Base-by-base conservation (phyloP, 2,113 vertebrate genomes). In the Corvus moneduloides region DNA sequence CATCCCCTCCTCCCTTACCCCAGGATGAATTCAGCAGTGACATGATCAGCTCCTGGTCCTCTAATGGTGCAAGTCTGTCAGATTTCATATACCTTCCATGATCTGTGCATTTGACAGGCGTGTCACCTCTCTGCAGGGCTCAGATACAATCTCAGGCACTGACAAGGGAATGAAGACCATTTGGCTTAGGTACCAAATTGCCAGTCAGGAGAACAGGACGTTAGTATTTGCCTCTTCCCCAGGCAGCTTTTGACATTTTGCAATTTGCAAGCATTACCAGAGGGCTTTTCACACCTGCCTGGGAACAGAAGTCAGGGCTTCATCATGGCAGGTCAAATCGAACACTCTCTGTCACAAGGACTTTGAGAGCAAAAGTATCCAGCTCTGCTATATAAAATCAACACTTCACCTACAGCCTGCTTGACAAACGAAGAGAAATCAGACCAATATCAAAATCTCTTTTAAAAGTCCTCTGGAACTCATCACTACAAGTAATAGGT, bases 251-350 rank as follows among this genome's bases (percentile, higher is more conserved):
- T 96, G 87, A 91, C 94, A 87, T 95, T 95, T 96, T 89, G 89
- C 81, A 94, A 91, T 93, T 93, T 93, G 81, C 74, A 94, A 95
- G 84, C 7, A 2, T 95, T 96, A 94, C 93, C 81, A 93, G 86
- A 94, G 93, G 93, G 94, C 80, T 97, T 94, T 93, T 96, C 94
- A 93, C 74, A 94, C 93, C 81, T 94, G 81, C 85, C 90, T 88
- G 80, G 51, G 35, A 97, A 93, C 62, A 94, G 76, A 92, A 94
- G 79, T 74, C 61, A 62, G 52, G 37, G 85, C 64, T 93, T 92
- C 85, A 86, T 77, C 74, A 63, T 75, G 75, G 87, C 85, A 92
- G 93, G 56, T 90, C 14, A 1, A 95, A 82, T 61, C 63, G 96
- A 91, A 93, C 84, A 85, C 52, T 74, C 84, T 76, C 68, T 95